These are phyloP conservation scores for Pardosa pseudoannulata DNA, from an alignment of 2,888 invertebrate genomes.

Conservation along the genomic window DNA sequence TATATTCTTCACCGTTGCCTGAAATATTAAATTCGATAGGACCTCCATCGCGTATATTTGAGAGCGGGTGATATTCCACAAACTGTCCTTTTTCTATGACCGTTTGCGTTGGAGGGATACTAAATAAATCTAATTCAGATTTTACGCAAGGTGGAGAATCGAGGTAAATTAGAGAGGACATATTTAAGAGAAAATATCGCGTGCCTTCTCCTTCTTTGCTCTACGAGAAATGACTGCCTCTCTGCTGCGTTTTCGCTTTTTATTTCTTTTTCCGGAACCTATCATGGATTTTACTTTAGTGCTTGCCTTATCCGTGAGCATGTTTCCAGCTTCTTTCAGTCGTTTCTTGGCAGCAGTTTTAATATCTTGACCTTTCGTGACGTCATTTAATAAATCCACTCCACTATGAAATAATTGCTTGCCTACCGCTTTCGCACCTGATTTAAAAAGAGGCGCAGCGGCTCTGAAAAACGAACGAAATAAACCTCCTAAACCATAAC, in stretches of 20 bases:
- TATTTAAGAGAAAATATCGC: conserved; percentile 15
- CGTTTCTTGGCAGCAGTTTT: neutral
- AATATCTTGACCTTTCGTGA: neutral
- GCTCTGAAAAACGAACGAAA: conserved; percentile 18
- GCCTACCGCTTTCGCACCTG: conserved; percentile 15
- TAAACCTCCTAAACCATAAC: conserved; percentile 31
- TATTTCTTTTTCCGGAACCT: conserved; percentile 22
- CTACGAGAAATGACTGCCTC: neutral
- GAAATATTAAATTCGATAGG: conserved; percentile 40
- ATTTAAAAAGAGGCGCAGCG: conserved; percentile 5
- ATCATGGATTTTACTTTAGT: conserved; percentile 3
- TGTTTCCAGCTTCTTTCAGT: neutral
- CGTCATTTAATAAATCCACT: neutral
- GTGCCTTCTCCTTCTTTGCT: conserved; percentile 1
- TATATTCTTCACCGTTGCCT: conserved; percentile 35
- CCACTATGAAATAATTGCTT: conserved; percentile 37
- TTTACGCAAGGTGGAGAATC: conserved; percentile 21
- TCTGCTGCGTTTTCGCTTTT: neutral
- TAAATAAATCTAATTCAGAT: conserved; percentile 32
- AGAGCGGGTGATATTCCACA: conserved; percentile 23
- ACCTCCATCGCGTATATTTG: conserved; percentile 29
- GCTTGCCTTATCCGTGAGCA: neutral
- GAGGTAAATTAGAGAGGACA: neutral
- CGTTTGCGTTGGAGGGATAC: neutral
- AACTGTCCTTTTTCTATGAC: conserved; percentile 26